Evolutionary conservation across 2,797 vertebrate species (phyloP).

Genomic region (Tiaroga cobitis): DNA sequence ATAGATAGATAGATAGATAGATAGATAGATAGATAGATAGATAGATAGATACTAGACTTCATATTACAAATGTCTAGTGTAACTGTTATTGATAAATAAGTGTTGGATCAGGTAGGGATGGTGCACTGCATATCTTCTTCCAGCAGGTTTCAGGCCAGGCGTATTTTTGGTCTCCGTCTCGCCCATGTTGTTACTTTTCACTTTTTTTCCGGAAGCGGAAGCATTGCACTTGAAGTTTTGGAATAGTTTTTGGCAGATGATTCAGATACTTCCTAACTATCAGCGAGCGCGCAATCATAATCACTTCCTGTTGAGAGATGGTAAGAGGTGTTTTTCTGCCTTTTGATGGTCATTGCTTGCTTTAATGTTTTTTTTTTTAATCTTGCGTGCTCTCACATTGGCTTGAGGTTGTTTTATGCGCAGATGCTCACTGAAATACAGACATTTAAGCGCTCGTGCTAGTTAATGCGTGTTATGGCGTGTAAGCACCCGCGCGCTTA

Average conservation of each 20-base stretch:
- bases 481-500: not conserved
- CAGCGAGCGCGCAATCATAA: not conserved
- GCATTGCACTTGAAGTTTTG: conserved; percentile 58
- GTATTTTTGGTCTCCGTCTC: conserved; percentile 47
- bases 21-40: too few species aligned
- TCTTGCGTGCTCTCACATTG: not conserved
- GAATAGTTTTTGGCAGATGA: conserved; percentile 59
- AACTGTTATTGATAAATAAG: too few species aligned
- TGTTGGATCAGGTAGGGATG: not conserved
- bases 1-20: too few species aligned
- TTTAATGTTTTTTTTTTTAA: not conserved
- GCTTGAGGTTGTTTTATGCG: not conserved
- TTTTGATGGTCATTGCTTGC: not conserved
- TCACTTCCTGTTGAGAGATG: conserved; percentile 44
- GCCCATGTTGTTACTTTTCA: conserved; percentile 57
- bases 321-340: conserved; percentile 44
- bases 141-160: conserved; percentile 58
- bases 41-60: too few species aligned
- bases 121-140: conserved; percentile 48
- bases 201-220: conserved; percentile 68
- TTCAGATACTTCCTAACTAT: conserved; percentile 29
- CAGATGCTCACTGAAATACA: not conserved
- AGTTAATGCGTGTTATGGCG: conserved; percentile 2
- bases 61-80: not conserved
- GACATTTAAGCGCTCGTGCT: not conserved